phyloP scores from a whole-genome alignment of 2,888 invertebrate species.

The Leptothorax acervorum region DNA sequence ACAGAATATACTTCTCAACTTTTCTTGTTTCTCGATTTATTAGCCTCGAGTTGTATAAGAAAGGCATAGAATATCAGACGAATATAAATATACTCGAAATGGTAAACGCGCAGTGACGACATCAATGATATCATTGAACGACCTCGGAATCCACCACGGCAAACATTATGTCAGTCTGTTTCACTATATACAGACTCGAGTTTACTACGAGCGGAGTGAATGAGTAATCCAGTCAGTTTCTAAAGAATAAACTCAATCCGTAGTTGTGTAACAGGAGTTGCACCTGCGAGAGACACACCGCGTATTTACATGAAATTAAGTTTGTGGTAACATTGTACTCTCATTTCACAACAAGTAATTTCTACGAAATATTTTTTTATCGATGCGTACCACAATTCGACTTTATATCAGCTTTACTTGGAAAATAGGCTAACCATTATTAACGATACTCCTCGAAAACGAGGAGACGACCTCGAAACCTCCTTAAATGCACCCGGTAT shows the following conservation, averaged over 20 bases:
- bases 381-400: not conserved
- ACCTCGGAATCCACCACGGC: slow-evolving; percentile 77
- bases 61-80: not conserved
- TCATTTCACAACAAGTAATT: slow-evolving; percentile 3
- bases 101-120: slow-evolving; percentile 63
- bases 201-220: slow-evolving; percentile 41
- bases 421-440: slow-evolving; percentile 29
- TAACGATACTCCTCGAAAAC: slow-evolving; percentile 19
- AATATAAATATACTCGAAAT: slow-evolving; percentile 40
- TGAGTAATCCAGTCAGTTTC: slow-evolving; percentile 41
- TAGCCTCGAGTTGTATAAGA: not conserved
- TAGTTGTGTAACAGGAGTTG: not conserved
- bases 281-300: not conserved
- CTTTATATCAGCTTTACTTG: not conserved
- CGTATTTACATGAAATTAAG: slow-evolving; percentile 32
- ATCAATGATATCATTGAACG: slow-evolving; percentile 79
- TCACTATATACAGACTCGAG: slow-evolving; percentile 19
- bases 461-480: slow-evolving; percentile 24
- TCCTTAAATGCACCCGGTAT: not conserved
- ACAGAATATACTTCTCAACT: not conserved
- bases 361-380: not conserved
- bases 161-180: slow-evolving; percentile 77
- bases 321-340: not conserved
- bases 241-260: slow-evolving; percentile 17
- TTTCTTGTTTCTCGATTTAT: not conserved